These are phyloP conservation scores for Conops quadrifasciatus DNA, from an alignment of 2,888 invertebrate species.

Conservation along the genomic window DNA sequence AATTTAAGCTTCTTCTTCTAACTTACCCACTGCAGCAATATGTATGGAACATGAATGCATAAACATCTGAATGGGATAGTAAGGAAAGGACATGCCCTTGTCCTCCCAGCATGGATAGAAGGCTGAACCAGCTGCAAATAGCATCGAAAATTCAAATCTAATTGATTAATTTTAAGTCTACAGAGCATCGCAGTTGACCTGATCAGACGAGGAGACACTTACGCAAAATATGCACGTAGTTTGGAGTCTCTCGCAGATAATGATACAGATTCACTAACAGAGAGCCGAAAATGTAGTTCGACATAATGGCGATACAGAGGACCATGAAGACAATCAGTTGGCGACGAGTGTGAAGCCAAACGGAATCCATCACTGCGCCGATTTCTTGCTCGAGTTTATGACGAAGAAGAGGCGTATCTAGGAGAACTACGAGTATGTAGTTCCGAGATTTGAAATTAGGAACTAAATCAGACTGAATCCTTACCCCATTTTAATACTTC, in stretches of 20 bases:
- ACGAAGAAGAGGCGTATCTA: too few relatives aligned
- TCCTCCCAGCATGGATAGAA: slow-evolving; percentile 54
- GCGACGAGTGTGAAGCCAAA: too few relatives aligned
- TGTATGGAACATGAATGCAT: background rate
- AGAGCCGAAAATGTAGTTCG: slow-evolving; percentile 50
- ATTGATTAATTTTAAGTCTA: background rate
- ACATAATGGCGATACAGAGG: slow-evolving; percentile 25
- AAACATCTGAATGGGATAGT: slow-evolving; percentile 52
- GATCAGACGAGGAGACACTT: background rate
- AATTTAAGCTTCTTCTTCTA: too few relatives aligned
- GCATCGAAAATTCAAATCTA: background rate
- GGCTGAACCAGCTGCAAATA: slow-evolving; percentile 14
- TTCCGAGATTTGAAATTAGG: too few relatives aligned
- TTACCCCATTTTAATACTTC: too few relatives aligned
- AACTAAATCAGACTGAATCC: too few relatives aligned
- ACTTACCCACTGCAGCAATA: background rate
- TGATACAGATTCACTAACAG: slow-evolving; percentile 49
- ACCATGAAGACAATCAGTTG: too few relatives aligned
- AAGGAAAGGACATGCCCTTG: slow-evolving; percentile 49
- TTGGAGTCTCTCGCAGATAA: slow-evolving; percentile 40
- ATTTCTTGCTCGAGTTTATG: too few relatives aligned
- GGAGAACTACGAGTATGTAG: too few relatives aligned
- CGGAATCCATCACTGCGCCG: too few relatives aligned
- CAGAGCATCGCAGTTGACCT: background rate
- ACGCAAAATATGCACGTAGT: slow-evolving; percentile 40